phyloP scores from a whole-genome alignment of 1,140 invertebrate genomes.

The Branchinecta lindahli region DNA sequence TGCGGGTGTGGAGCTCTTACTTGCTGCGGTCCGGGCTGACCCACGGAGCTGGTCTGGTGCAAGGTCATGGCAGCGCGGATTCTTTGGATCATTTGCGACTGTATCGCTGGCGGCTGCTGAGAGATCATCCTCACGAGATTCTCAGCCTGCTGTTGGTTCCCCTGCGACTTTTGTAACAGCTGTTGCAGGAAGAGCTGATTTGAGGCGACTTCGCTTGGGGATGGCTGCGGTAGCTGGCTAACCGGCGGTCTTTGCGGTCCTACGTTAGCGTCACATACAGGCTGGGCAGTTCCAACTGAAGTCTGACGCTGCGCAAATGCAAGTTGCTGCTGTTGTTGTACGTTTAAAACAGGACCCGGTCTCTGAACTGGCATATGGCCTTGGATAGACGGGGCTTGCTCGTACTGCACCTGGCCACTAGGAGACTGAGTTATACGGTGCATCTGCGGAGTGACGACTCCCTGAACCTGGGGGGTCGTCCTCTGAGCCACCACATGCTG shows the following conservation, averaged over 20 bases:
- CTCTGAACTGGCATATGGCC: background rate
- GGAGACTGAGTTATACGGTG: background rate
- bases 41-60: background rate
- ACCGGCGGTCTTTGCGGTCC: background rate
- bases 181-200: background rate
- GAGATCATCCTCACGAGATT: background rate
- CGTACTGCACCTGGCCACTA: background rate
- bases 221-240: background rate
- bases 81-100: slow-evolving; percentile 2
- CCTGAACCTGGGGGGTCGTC: slow-evolving; percentile 9
- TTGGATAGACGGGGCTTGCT: background rate
- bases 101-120: background rate
- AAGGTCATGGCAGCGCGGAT: background rate
- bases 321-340: slow-evolving; percentile 16
- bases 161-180: background rate
- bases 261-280: background rate
- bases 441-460: slow-evolving; percentile 11
- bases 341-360: slow-evolving; percentile 16
- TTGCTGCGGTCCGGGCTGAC: background rate
- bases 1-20: background rate
- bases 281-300: slow-evolving; percentile 13
- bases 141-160: background rate
- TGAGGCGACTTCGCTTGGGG: background rate
- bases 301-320: slow-evolving; percentile 15
- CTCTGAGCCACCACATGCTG: slow-evolving; percentile 5